Evolutionary conservation across 1,140 invertebrate species (phyloP).

Genomic region (Musca domestica): DNA sequence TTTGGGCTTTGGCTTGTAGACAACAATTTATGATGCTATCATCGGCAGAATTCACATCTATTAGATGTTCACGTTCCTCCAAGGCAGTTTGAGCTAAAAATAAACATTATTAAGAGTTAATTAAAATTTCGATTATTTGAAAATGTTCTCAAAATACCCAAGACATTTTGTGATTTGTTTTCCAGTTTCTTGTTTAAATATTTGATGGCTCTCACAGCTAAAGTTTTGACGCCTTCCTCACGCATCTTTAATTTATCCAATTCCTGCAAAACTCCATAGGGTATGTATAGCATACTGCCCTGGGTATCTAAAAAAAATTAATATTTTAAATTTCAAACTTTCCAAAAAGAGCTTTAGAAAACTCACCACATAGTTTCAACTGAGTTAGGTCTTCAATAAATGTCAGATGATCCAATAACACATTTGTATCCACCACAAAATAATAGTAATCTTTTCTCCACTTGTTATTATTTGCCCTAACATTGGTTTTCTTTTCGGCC

Average conservation of each 20-base stretch:
- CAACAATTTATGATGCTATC: conserved; percentile 51
- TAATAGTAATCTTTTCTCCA: conserved; percentile 29
- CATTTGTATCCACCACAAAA: conserved; percentile 41
- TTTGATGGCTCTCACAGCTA: conserved; percentile 41
- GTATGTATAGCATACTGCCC: conserved; percentile 36
- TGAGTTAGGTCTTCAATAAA: conserved; percentile 35
- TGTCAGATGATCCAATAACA: conserved; percentile 32
- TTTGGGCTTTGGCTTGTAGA: conserved; percentile 40
- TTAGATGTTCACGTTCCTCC: conserved; percentile 36
- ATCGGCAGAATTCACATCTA: conserved; percentile 40
- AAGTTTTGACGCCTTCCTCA: conserved; percentile 20
- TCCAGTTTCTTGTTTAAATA: conserved; percentile 44
- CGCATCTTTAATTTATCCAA: conserved; percentile 42
- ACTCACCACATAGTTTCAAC: conserved; percentile 30
- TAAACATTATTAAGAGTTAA: not conserved
- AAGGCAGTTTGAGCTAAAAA: conserved; percentile 41
- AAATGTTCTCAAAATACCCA: conserved; percentile 31
- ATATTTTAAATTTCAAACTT: conserved; percentile 3
- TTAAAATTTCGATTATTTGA: not conserved
- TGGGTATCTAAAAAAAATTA: conserved; percentile 23
- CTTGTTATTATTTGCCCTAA: not conserved
- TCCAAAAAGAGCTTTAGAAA: not conserved
- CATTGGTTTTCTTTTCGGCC: conserved; percentile 8
- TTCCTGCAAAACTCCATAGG: conserved; percentile 40
- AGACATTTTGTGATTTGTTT: conserved; percentile 32